Percentiles rank a stretch among this genome's conserved stretches.
These are phyloP conservation scores for Amaurobius ferox DNA, from an alignment of 2,888 invertebrate species.

Conservation along the genomic window DNA sequence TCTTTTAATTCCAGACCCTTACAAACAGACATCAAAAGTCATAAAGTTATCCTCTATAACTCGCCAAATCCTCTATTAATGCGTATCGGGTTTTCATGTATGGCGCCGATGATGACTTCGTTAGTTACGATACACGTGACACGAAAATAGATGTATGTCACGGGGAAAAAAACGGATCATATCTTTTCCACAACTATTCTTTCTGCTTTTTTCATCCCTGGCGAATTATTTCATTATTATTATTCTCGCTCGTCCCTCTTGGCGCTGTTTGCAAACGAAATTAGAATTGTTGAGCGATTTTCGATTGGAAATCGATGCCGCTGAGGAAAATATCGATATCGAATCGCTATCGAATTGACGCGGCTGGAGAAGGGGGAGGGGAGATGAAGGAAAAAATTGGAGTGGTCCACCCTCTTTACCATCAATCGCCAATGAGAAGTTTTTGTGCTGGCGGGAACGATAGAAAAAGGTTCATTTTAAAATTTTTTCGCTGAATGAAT, in stretches of 20 bases:
- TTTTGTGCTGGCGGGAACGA: not conserved
- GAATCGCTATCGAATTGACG: constrained; percentile 55
- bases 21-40: not conserved
- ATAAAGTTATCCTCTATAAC: constrained; percentile 37
- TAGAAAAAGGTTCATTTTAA: no score
- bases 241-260: constrained; percentile 19
- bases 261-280: constrained; percentile 64
- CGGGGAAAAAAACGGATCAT: constrained; percentile 23
- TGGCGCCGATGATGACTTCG: constrained; percentile 56
- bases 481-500: not conserved
- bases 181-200: not conserved
- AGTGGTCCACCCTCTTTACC: constrained; percentile 1
- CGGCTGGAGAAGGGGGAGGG: not conserved
- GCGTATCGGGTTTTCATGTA: constrained; percentile 63
- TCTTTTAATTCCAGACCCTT: constrained; percentile 52
- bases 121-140: constrained; percentile 58
- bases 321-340: constrained; percentile 59
- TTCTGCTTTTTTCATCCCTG: not conserved
- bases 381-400: constrained; percentile 38
- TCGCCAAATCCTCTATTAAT: constrained; percentile 44
- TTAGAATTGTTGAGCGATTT: constrained; percentile 69
- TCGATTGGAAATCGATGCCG: constrained; percentile 60
- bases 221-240: constrained; percentile 68
- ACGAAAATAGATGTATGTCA: constrained; percentile 62
- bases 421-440: not conserved